Percentiles rank a stretch among this genome's conserved stretches.
These are phyloP conservation scores for Neria commutata DNA, from an alignment of 2,888 invertebrate genomes.

Conservation along the genomic window DNA sequence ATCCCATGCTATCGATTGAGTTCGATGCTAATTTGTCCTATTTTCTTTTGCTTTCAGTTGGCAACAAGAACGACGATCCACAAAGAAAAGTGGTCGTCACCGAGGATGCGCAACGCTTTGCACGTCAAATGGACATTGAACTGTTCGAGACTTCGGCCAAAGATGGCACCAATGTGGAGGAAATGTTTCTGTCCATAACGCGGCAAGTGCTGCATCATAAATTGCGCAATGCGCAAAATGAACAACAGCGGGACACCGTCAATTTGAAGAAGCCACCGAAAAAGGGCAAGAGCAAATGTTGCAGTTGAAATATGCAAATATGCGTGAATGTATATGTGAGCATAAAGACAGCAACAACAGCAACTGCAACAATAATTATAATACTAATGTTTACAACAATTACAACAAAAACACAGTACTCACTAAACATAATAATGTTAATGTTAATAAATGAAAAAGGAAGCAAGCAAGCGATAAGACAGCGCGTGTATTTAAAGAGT, in stretches of 20 bases:
- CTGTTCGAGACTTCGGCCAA: slow-evolving; percentile 99
- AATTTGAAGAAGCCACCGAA: slow-evolving; percentile 52
- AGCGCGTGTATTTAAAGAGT: too few species aligned
- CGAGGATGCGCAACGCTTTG: slow-evolving; percentile 96
- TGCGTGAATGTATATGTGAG: slow-evolving; percentile 15
- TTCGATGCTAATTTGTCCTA: too few species aligned
- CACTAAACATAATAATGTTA: slow-evolving; percentile 18
- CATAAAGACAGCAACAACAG: slow-evolving; percentile 8
- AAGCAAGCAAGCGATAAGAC: neutral
- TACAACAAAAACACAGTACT: slow-evolving; percentile 26
- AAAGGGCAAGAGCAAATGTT: slow-evolving; percentile 59
- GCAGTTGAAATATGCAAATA: slow-evolving; percentile 52
- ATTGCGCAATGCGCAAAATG: slow-evolving; percentile 58
- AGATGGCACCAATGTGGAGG: slow-evolving; percentile 98
- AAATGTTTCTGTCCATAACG: slow-evolving; percentile 83
- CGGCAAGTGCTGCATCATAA: slow-evolving; percentile 61
- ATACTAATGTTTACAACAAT: slow-evolving; percentile 22
- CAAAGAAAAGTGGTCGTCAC: slow-evolving; percentile 95
- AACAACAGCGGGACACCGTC: slow-evolving; percentile 59
- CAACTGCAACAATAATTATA: too few species aligned
- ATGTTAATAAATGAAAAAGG: slow-evolving; percentile 1
- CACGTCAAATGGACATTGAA: slow-evolving; percentile 96
- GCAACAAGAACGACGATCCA: slow-evolving; percentile 96
- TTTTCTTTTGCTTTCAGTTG: too few species aligned
- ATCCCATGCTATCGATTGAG: neutral